phyloP scores from a whole-genome alignment of 2,888 invertebrate genomes.

The Lordiphosa andalusiaca region DNA sequence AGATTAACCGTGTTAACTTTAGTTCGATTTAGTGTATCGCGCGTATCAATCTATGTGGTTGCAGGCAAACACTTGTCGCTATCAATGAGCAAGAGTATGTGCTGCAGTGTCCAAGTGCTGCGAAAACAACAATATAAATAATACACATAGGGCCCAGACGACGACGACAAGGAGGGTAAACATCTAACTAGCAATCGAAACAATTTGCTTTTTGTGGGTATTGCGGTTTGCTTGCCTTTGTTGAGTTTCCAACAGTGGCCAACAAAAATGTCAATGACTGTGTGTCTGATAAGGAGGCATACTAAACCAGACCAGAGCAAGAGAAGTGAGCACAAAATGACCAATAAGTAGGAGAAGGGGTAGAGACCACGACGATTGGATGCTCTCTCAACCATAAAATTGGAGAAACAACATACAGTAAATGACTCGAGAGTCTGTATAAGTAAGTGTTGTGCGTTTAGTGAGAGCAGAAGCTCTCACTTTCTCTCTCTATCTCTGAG shows the following conservation, averaged over 20 bases:
- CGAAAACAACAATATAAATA: constrained; percentile 50
- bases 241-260: constrained; percentile 36
- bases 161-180: constrained; percentile 19
- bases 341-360: too few species aligned
- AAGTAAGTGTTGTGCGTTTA: neutral
- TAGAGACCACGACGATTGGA: too few species aligned
- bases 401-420: too few species aligned
- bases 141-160: constrained; percentile 22
- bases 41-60: constrained; percentile 28
- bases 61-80: constrained; percentile 30
- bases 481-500: too few species aligned
- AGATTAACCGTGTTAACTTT: too few species aligned
- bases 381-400: too few species aligned
- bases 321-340: neutral
- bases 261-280: constrained; percentile 64
- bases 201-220: constrained; percentile 11
- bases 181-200: constrained; percentile 12
- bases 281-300: constrained; percentile 35
- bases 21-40: constrained; percentile 5
- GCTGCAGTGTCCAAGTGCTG: constrained; percentile 46
- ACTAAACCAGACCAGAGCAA: constrained; percentile 23
- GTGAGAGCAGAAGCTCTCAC: neutral
- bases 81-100: constrained; percentile 15
- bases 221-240: constrained; percentile 16
- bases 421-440: too few species aligned